Evolutionary conservation across 2,888 invertebrate species (phyloP), one percentile per base, ranked within the genome.

Genomic region (Noctua comes): DNA sequence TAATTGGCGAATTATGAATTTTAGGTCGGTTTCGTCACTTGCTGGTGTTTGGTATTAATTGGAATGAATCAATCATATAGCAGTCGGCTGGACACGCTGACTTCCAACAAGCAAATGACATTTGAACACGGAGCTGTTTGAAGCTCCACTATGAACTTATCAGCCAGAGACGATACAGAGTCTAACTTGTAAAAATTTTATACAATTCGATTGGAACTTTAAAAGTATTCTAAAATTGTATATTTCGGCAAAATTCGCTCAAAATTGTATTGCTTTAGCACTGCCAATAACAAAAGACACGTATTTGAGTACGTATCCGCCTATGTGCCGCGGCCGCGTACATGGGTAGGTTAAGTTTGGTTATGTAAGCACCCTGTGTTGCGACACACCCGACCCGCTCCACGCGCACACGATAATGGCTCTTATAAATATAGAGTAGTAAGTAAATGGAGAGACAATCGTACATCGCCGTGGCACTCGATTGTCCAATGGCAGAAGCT

Each of bases 321-420:
- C 92, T 93, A 89, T 86, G 85, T 62, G 88, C 88, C 91, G 93
- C 92, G 92, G 91, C 89, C 90, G 92, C 88, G 92, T 88, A 88
- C 93, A 88, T 88, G 93, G 92, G 88, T 95, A 95, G 94, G 93
- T 92, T 95, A 93, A 93, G 94, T 92, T 91, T 91, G 94, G 93
- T 91, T 91, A 86, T 90, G 95, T 95, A 94, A 95, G 94, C 95
- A 95, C 95, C 95, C 95, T 90, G 95, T 94, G 95, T 92, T 86
- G 71, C 68, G 79, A 75, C 81, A n/a, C 27, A n/a, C 64, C 66
- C 57, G 66, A 48, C 79, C 36, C 72, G 64, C 68, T 31, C 64
- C 21, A 71, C n/a, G 46, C 51, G 66, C 59, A 70, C 59, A 62
- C 79, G 18, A 21, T 27, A 36, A n/a, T 36, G n/a, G 43, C 48